These are phyloP conservation scores for Rhombomys opimus DNA, from an alignment of 2,113 vertebrate genomes.

Conservation along the genomic window DNA sequence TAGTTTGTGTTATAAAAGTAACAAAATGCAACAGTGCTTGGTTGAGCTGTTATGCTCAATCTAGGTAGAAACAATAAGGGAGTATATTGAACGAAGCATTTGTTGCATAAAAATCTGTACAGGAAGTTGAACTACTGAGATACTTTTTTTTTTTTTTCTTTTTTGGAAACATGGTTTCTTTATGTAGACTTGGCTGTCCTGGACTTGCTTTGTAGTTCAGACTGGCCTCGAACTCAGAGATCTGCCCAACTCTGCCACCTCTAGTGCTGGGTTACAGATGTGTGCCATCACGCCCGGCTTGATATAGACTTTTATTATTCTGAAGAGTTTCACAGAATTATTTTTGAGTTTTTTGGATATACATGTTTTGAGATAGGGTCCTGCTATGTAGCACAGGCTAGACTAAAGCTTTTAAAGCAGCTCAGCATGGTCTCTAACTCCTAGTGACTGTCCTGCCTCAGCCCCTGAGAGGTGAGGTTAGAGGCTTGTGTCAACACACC, in stretches of 20 bases:
- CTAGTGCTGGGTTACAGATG: no score
- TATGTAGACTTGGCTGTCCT: no score
- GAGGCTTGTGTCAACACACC: not conserved
- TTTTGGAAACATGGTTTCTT: no score
- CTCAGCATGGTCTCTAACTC: not conserved
- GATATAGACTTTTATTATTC: not conserved
- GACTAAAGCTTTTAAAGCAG: not conserved
- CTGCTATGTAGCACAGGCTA: not conserved
- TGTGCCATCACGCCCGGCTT: no score
- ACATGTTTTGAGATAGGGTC: not conserved
- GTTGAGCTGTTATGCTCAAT: not conserved
- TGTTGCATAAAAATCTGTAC: not conserved
- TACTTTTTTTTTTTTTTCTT: not conserved
- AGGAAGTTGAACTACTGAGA: not conserved
- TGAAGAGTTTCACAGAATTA: not conserved
- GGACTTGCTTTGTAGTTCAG: no score
- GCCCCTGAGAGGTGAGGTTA: not conserved
- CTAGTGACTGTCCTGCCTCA: not conserved
- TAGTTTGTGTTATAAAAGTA: constrained; percentile 38
- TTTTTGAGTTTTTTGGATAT: not conserved
- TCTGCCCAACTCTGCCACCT: no score
- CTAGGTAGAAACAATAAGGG: not conserved
- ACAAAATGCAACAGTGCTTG: not conserved
- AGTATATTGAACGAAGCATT: not conserved
- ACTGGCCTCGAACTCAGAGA: no score